Conservation (phyloP, 2,888 invertebrate genomes). For the Dascillus cervinus region DNA sequence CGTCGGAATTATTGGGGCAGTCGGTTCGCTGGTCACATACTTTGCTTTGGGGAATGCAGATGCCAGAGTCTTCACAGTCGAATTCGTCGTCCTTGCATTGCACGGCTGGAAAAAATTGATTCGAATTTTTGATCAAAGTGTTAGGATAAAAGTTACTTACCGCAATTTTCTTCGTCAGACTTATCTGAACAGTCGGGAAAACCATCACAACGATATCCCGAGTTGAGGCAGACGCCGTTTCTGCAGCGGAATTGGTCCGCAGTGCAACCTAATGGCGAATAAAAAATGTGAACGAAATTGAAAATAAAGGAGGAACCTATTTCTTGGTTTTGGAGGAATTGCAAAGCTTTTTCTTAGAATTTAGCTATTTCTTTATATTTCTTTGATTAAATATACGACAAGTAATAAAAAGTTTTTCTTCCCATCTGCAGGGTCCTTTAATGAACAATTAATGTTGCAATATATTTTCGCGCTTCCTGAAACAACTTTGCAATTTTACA, state of each 20-base stretch:
- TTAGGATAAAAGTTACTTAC: slow-evolving; percentile 28
- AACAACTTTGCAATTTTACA: too few relatives aligned
- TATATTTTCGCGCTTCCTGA: too few relatives aligned
- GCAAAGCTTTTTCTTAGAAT: too few relatives aligned
- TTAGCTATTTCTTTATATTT: too few relatives aligned
- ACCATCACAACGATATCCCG: slow-evolving; percentile 41
- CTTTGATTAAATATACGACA: too few relatives aligned
- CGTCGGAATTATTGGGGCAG: slow-evolving; percentile 53
- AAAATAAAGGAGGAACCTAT: too few relatives aligned
- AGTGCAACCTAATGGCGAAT: slow-evolving; percentile 42
- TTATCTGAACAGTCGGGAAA: slow-evolving; percentile 50
- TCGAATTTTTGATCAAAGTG: too few relatives aligned
- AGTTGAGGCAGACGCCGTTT: slow-evolving; percentile 45
- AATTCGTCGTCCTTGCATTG: slow-evolving; percentile 49
- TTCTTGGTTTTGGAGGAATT: too few relatives aligned
- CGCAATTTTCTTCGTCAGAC: slow-evolving; percentile 53
- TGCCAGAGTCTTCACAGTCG: slow-evolving; percentile 48
- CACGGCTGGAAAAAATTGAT: neutral
- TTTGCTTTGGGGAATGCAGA: slow-evolving; percentile 48
- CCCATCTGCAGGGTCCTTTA: too few relatives aligned
- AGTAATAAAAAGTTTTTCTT: too few relatives aligned
- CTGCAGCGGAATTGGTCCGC: slow-evolving; percentile 53
- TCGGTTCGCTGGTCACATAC: slow-evolving; percentile 54
- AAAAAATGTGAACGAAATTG: slow-evolving; percentile 9
- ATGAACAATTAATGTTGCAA: too few relatives aligned